A percentile compares a stretch with the other conserved stretches of the same genome.
These are phyloP conservation scores for Gonocerus acuteangulatus DNA, from an alignment of 2,888 invertebrate species.

Conservation along the genomic window DNA sequence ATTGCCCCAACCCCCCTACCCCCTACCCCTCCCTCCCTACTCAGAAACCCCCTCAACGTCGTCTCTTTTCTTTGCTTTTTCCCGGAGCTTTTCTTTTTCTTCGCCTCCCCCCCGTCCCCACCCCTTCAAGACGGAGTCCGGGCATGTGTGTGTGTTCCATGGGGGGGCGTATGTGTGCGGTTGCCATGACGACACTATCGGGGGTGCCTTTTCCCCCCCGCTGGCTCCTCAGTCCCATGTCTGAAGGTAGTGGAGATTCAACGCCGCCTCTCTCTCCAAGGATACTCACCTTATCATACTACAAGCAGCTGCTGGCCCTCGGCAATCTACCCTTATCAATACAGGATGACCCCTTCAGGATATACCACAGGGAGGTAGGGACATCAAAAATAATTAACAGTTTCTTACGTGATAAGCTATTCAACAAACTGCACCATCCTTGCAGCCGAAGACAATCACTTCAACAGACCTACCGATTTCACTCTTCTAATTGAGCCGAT, in stretches of 20 bases:
- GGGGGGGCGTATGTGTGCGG: constrained; percentile 33
- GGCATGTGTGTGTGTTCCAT: constrained; percentile 29
- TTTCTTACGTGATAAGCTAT: no score
- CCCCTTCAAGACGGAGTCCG: constrained; percentile 20
- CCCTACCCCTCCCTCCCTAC: constrained; percentile 14
- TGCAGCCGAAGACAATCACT: no score
- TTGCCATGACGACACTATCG: constrained; percentile 38
- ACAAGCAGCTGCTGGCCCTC: constrained; percentile 40
- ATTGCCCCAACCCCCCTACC: constrained; percentile 31
- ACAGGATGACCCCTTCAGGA: constrained; percentile 31
- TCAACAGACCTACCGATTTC: no score
- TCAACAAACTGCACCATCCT: no score
- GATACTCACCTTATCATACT: constrained; percentile 49
- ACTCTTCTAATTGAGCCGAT: no score
- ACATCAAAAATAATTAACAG: no score
- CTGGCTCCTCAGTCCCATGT: constrained; percentile 32
- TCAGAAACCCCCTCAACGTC: constrained; percentile 25
- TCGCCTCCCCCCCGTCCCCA: constrained; percentile 32
- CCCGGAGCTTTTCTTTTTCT: constrained; percentile 35
- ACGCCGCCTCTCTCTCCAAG: constrained; percentile 28
- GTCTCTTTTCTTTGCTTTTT: constrained; percentile 32
- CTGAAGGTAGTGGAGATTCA: constrained; percentile 32
- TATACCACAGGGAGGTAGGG: constrained; percentile 30
- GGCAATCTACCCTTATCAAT: constrained; percentile 37
- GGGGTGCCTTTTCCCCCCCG: constrained; percentile 1